Base-by-base conservation (phyloP, 2,113 vertebrate genomes). In the Pagrus major region DNA sequence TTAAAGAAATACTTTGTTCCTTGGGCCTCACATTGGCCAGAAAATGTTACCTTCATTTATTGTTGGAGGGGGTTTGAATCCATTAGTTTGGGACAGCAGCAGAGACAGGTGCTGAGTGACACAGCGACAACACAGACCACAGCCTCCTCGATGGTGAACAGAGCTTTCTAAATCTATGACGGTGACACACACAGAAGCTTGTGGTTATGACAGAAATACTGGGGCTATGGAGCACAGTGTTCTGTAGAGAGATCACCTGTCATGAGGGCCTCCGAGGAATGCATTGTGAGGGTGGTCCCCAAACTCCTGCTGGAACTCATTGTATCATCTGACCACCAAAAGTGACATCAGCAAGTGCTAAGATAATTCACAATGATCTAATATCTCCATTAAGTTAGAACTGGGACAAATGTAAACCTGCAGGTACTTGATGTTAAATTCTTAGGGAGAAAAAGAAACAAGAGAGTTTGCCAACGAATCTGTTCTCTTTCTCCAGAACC, bases 61-160 rank as follows among this genome's bases (percentile, higher is more conserved):
- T 83, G 33, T 84, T 72, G 56, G 67, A 68, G 42, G 33, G 60
- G 52, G 60, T 2, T 29, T 47, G 67, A 66, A 68, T 41, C 85
- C 86, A 88, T 65, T 68, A 71, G 25, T 74, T 63, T 58, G 78
- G 76, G 55, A 60, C 64, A 46, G 74, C 65, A 75, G 74, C 65
- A 75, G 55, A 76, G 69, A 91, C 91, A 93, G 91, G 90, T 93
- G 93, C 81, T 59, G 79, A 42, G 76, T 37, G 47, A 72, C 78
- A 81, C 42, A 67, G 60, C 3, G 6, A 77, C 65, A 73, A 77
- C 65, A 73, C 68, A 14, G 29, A n/a, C 42, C 42, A 29, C 74
- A 68, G 54, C 51, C 69, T 69, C 39, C 65, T 52, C 59, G 51
- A 68, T 52, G 20, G 52, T 56, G 67, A 25, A 80, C 67, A 58